Base-by-base conservation (phyloP, 2,888 invertebrate species). In the Tyria jacobaeae region DNA sequence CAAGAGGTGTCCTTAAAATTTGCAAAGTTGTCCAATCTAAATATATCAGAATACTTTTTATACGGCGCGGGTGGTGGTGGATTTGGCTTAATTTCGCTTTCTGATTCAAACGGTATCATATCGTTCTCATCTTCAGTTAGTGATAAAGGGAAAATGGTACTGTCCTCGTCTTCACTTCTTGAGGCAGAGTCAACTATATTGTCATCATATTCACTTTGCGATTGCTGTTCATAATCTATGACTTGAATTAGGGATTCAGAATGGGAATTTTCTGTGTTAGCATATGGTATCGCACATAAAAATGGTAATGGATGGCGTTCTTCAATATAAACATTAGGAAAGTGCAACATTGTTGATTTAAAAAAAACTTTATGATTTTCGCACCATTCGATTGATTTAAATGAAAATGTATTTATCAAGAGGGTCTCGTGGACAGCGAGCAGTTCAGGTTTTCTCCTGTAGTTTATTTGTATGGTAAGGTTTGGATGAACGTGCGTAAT, bases 381-480 rank as follows among this genome's bases (percentile, higher is more conserved):
- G 37, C 59, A 76, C 78, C 75, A 80, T 39, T 67, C 51, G 12
- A 71, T 57, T 39, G 70, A 55, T 31, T 74, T 59, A 34, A 56
- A 57, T 21, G 73, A 64, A 27, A 70, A 66, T 56, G 61, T 57
- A 47, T 64, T 59, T 6, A 65, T 52, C 24, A 52, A 39, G n/a
- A 64, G 14, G 53, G 37, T 41, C 15, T 69, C 50, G 50, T 63
- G 55, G 57, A 62, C 41, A 57, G 14, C 69, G 34, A 74, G 73
- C 61, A 75, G 64, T 9, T 63, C 64, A 58, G 72, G 70, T 51
- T 65, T 66, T 17, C 76, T 65, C 59, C 65, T 62, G 31, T 79
- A 75, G 34, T 76, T 75, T 34, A 84, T 68, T 65, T 78, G 65
- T 53, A 82, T 65, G 2, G 57, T 68, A 5, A 74, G 53, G 56